Evolutionary conservation across 2,888 invertebrate species (phyloP).

Genomic region (Scrobipalpa costella): DNA sequence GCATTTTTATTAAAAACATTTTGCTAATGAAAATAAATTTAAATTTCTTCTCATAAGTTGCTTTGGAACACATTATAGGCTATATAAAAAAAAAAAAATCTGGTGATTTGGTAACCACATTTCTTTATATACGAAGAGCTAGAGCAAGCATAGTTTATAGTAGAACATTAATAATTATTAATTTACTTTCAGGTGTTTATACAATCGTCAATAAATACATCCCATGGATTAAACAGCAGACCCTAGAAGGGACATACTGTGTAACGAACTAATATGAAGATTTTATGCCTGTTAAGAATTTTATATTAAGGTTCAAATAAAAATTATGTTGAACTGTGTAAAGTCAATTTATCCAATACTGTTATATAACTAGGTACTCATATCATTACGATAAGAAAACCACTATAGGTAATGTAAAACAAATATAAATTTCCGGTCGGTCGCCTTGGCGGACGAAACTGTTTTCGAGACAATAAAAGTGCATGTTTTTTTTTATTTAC

Average conservation of each 20-base stretch:
- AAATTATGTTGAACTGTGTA: not conserved
- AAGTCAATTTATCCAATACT: not conserved
- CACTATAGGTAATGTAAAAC: not conserved
- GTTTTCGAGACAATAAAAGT: too few relatives aligned
- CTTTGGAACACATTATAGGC: too few relatives aligned
- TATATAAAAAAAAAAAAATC: too few relatives aligned
- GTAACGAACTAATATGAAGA: not conserved
- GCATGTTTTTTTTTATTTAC: too few relatives aligned
- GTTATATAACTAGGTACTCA: not conserved
- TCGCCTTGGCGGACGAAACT: not conserved
- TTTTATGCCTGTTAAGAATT: not conserved
- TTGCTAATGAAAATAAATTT: too few relatives aligned
- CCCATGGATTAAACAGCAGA: constrained; percentile 75
- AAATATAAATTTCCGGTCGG: not conserved
- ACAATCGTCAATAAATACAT: constrained; percentile 79
- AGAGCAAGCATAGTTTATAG: too few relatives aligned
- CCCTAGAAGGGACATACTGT: constrained; percentile 65
- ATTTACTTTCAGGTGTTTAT: constrained; percentile 73
- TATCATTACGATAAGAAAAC: constrained; percentile 11
- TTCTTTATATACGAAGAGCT: too few relatives aligned
- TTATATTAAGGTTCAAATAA: constrained; percentile 15
- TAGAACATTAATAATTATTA: not conserved
- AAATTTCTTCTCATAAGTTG: too few relatives aligned
- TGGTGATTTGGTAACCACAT: too few relatives aligned
- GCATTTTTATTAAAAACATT: too few relatives aligned